Conservation (phyloP, 2,888 invertebrate genomes). For the Hyalella azteca region DNA sequence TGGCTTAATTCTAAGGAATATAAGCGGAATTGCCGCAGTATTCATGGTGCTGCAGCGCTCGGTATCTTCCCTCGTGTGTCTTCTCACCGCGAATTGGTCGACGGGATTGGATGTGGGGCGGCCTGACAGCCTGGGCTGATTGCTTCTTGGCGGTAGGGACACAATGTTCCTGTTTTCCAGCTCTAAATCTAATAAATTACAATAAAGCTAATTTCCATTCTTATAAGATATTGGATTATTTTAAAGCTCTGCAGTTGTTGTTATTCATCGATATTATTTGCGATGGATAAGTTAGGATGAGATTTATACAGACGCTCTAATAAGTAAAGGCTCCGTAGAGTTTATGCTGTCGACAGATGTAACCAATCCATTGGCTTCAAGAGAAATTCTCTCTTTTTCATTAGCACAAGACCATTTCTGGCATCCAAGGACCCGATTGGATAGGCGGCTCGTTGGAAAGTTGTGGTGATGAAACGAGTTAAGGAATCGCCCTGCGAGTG, state of each 20-base stretch:
- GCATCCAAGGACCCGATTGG: neutral
- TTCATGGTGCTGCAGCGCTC: no score
- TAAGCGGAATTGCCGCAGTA: no score
- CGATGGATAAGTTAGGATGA: no score
- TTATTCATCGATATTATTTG: no score
- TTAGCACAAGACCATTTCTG: conserved; percentile 5
- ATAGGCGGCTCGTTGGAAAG: neutral
- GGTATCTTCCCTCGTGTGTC: neutral
- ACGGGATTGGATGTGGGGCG: neutral
- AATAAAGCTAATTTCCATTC: no score
- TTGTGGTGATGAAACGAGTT: neutral
- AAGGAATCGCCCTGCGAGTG: neutral
- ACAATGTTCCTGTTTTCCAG: no score
- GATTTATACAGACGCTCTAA: no score
- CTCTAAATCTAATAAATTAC: no score
- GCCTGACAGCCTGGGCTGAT: neutral
- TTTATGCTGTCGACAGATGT: conserved; percentile 13
- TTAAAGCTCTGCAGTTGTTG: no score
- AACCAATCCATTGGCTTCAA: neutral
- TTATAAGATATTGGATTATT: no score
- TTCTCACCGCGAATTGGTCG: neutral
- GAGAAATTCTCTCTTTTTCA: neutral
- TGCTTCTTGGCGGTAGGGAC: neutral
- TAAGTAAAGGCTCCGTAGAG: neutral
- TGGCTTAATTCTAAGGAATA: no score